Evolutionary conservation across 2,888 invertebrate species (phyloP), one percentile per base, ranked within the genome.

Genomic region (Ormyrus labotus): DNA sequence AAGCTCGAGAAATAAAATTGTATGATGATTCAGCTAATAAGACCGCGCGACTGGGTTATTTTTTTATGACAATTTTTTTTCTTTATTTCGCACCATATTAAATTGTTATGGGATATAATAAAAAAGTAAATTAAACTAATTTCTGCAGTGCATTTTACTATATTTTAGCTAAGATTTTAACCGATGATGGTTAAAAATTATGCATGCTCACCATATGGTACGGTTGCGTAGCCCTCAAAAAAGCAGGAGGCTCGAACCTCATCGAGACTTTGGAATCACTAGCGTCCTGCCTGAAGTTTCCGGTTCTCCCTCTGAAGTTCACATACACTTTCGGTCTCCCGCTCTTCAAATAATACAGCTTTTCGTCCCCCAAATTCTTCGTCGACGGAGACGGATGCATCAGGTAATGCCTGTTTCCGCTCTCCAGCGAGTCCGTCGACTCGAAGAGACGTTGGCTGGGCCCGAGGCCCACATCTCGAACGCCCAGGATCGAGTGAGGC

Each of bases 281-380:
- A 0, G 80, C 78, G 5, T 80, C 82, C 51, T 87, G 86, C 0
- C 84, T 80, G 67, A 87, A 87, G 5, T 87, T 85, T 3, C 88
- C 89, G 45, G 86, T 88, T 75, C 83, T 82, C 0, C 88, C 87
- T 5, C 89, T 84, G 7, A 89, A 86, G 67, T 88, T 89, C 0
- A 89, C 87, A 79, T 88, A 88, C 2, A 89, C 89, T 64, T 88
- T 88, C 0, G 88, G 88, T n/a, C 85, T 84, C 10, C 83, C 83
- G 55, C 84, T 87, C 69, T 89, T 90, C 58, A 89, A 78, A 34
- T 89, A 89, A 65, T 89, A 89, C 0, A 89, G 82, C 73, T 89
- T 89, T 76, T 88, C 88, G 61, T 88, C 84, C 50, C 86, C 84
- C 50, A 84, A 63, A 8, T 73, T 82, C 19, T 80, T 84, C 2